Evolutionary conservation across 64 coral and sea anemone genomes (phyloP), one percentile per base, ranked within the genome.

Genomic region (Stichodactyla mertensii): DNA sequence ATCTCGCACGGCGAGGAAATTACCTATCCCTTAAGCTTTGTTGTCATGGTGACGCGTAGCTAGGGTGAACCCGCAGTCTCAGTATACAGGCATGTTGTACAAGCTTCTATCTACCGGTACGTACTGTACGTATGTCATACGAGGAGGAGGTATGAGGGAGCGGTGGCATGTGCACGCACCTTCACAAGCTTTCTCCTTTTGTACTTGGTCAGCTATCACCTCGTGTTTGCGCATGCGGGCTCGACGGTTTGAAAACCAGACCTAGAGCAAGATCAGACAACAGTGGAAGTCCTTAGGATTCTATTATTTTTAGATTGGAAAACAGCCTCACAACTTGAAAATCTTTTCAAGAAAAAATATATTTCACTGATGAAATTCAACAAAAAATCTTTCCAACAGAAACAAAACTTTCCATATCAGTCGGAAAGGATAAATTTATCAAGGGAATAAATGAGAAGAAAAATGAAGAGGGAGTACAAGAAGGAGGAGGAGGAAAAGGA

Each of bases 211-310:
- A 55, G 55, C 7, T 57, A 57, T 60, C 54, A 77, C 80, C 77
- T 86, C 69, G 69, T 74, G 69, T 80, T 92, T 92, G 51, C 90
- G 86, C 16, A 92, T 54, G 20, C 90, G 90, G 79, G 90, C 90
- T 14, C 90, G 77, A 52, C 90, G 77, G 61, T 92, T 92, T 18
- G 90, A 92, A 77, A 92, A 92, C 90, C 90, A 92, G 9, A 92
- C 90, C 90, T 92, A 19, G 77, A 52, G 53, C 20, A 51, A 19
- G 77, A 52, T 61, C 20, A 51, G n/a, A 13, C 78, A 74, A 4
- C 7, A 77, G 4, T 16, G 27, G 77, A 16, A 52, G 10, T 52
- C 10, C 59, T 16, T 61, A 61, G 59, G 18, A 13, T 61, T 16
- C 4, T 5, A 16, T 61, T 13, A 61, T 61, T 4, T 15, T 15